Base-by-base conservation (phyloP, 2,888 invertebrate species). In the Drosophila mulleri region DNA sequence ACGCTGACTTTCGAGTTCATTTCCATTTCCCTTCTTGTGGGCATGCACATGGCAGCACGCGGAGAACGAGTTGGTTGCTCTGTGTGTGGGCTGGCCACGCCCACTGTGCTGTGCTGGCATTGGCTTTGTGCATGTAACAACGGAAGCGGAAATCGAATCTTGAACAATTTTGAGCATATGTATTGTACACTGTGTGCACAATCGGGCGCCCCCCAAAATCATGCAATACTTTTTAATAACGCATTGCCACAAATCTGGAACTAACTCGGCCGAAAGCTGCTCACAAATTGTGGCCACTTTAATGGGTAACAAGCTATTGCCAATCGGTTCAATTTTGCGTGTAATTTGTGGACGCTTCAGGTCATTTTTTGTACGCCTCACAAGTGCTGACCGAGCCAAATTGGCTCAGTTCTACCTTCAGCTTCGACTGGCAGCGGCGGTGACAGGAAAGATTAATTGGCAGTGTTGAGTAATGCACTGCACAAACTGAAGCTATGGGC, bases 121-220 rank as follows among this genome's bases (percentile, higher is more conserved):
- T 68, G 71, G 65, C 75, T 75, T 71, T 75, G 83, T 83, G 87
- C 80, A 72, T 78, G 82, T 82, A 86, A 75, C 80, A 83, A 71
- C 83, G 86, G 88, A 88, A 88, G 72, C 88, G 86, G 86, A 86
- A 88, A 86, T 86, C 88, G 86, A 86, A 88, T 86, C 82, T 85
- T 88, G 69, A 83, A 73, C 85, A 85, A 70, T 81, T 88, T 79
- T 72, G 41, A 42, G 52, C 61, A 69, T 78, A 69, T 73, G 57
- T 73, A 63, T 73, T 62, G 77, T 76, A 68, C 57, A 77, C 48
- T 61, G 44, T 52, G 63, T 58, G 63, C 50, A 64, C 74, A 77
- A 73, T 72, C 68, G 60, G 59, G 32, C 50, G 37, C 47, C 56
- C 57, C 42, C 42, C 42, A 61, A 69, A 71, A 66, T 50, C 67